phyloP scores from a whole-genome alignment of 2,888 invertebrate genomes.

The Leucophenga maculata region DNA sequence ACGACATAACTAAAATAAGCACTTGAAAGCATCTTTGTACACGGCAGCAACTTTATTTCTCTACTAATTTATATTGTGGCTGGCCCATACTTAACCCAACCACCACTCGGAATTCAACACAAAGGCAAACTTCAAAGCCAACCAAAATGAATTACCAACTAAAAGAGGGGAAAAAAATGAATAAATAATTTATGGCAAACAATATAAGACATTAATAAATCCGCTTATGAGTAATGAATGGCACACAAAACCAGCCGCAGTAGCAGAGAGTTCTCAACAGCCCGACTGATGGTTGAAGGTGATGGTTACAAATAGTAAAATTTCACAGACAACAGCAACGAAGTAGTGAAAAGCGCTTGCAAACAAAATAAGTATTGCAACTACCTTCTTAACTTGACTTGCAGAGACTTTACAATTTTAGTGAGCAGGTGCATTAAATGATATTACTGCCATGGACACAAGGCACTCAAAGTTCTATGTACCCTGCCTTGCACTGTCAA shows the following conservation, averaged over 20 bases:
- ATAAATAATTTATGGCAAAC: conserved; percentile 54
- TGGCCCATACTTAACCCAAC: no score
- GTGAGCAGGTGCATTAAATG: conserved; percentile 63
- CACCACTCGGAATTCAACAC: not conserved
- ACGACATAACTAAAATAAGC: no score
- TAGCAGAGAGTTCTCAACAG: not conserved
- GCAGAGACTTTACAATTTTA: not conserved
- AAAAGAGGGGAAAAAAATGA: conserved; percentile 42
- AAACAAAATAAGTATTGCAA: conserved; percentile 16
- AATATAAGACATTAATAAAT: conserved; percentile 51
- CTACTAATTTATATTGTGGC: no score
- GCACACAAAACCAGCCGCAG: not conserved
- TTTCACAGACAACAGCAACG: no score
- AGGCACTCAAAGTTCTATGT: not conserved
- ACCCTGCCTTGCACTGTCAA: not conserved
- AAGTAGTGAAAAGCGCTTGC: not conserved
- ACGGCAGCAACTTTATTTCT: no score
- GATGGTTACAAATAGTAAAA: not conserved
- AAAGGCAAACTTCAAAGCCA: not conserved
- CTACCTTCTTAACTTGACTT: not conserved
- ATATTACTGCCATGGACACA: conserved; percentile 44
- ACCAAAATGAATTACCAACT: conserved; percentile 1
- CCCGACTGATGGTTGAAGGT: not conserved
- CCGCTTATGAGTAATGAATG: conserved; percentile 48
- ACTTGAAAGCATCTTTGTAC: no score